Base-by-base conservation (phyloP, 2,113 vertebrate genomes). In the Lycaon pictus region DNA sequence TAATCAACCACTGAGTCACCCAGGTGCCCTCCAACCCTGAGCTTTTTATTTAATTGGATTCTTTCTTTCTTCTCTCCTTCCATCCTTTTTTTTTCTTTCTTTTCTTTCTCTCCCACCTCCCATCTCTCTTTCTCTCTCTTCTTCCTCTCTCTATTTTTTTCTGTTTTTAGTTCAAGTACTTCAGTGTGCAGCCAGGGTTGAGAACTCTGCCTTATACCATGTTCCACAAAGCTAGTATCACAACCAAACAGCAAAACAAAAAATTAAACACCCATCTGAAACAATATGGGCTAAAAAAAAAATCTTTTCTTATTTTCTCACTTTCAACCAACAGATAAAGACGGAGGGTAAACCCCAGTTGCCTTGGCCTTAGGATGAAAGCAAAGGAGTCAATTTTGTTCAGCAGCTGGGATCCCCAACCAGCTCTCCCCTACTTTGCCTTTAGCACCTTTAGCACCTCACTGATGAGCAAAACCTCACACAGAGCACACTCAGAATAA, bases 241-340 rank as follows among this genome's bases (percentile, higher is more conserved):
- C 3, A 43, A 55, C n/a, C 55, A 81, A 90, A 65, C 53, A 88
- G 72, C 53, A 82, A 76, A 90, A 74, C 16, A 67, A 82, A 90
- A 90, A 93, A 62, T 15, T 12, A 62, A 93, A 82, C 3, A 53
- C 37, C 86, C 85, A 95, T 63, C 32, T 93, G 69, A 51, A 13
- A 69, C 56, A 23, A 37, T 3, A 29, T 27, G 6, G 7, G 25
- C n/a, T 87, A 20, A 35, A 43, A 85, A 92, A n/a, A 58, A 58
- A 58, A 58, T 20, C 3, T 81, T 81, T 89, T 71, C 48, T 69
- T 37, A 86, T 83, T 62, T 81, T 80, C 83, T 55, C 15, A 90
- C 62, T 85, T 88, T 94, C 81, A 95, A 93, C 60, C 29, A 37
- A 91, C 3, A 88, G 32, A 58, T 43, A 81, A 43, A 90, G 53